A percentile compares a stretch with the other conserved stretches of the same genome.
Conservation (phyloP, 2,113 vertebrate species). For the Mastomys coucha region DNA sequence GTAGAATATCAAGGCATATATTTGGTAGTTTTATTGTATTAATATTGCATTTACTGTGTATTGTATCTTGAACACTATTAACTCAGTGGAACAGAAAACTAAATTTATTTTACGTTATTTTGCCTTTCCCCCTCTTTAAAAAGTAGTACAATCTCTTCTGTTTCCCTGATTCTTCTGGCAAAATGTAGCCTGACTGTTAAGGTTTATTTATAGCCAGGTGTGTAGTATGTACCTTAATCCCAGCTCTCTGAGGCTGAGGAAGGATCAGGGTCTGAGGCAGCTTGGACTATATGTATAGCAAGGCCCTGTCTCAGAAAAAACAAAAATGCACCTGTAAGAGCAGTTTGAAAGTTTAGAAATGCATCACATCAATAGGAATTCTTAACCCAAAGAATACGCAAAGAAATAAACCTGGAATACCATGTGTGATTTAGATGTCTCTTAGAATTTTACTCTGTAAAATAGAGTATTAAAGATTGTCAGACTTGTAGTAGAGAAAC, state of each 20-base stretch:
- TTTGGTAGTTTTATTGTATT: neutral
- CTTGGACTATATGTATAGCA: neutral
- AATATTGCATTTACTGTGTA: neutral
- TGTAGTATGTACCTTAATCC: neutral
- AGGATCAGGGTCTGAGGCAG: neutral
- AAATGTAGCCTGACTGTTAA: neutral
- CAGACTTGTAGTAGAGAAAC: neutral
- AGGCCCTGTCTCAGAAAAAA: neutral
- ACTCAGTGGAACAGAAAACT: slow-evolving; percentile 41
- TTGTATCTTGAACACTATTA: neutral
- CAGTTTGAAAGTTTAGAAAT: slow-evolving; percentile 28
- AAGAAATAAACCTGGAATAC: neutral
- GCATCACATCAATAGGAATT: neutral
- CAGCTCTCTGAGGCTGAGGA: neutral
- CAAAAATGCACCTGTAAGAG: neutral
- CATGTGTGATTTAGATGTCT: neutral
- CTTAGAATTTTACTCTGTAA: neutral
- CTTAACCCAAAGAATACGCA: neutral
- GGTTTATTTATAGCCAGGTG: neutral
- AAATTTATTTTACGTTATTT: slow-evolving; percentile 37
- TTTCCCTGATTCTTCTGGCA: neutral
- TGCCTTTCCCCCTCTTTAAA: neutral
- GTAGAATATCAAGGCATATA: neutral
- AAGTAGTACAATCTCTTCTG: neutral
- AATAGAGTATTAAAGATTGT: neutral